Base-by-base conservation (phyloP, 2,888 invertebrate species). In the Drosophila lutescens region DNA sequence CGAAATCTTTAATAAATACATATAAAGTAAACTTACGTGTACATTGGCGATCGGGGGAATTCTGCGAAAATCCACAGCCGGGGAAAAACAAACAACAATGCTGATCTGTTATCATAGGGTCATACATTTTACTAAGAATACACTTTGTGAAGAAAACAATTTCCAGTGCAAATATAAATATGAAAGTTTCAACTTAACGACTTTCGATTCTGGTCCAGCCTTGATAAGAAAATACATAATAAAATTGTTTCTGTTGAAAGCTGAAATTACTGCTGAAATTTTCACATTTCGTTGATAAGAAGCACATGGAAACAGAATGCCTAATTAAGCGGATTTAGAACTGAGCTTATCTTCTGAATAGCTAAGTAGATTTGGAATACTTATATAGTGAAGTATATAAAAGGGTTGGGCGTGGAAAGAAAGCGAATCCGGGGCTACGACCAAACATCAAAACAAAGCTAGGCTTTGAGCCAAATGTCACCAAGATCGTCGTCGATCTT, bases 281-380 rank as follows among this genome's bases (percentile, higher is more conserved):
- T 71, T 74, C 74, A 74, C 46, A 63, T 56, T 15, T 15, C 5
- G 26, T 61, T 56, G 70, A 71, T 71, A 71, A 71, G 74, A 41
- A 41, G 74, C 70, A 65, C 70, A 74, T 71, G 55, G 70, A 71
- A 71, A 71, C 70, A 74, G 40, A 71, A 56, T 53, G 55, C 55
- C 36, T 53, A 51, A 65, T 51, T 41, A 59, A 46, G 74, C 74
- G 44, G 23, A 66, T 47, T 66, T 65, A 44, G 32, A 70, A 51
- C 40, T 46, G 20, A 34, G 51, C 74, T 70, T 65, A 71, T 71
- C 74, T 54, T 36, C 26, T 55, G 12, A 40, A 41, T 36, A 53
- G 40, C n/a, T 43, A 38, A 53, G 34, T 40, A 40, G 20, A 7
- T 34, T 41, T 15, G 3, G 13, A 32, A 32, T 41, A 13, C 7